Evolutionary conservation across 2,888 invertebrate genomes (phyloP), one percentile per base, ranked within the genome.

Genomic region (Norana najaformis): DNA sequence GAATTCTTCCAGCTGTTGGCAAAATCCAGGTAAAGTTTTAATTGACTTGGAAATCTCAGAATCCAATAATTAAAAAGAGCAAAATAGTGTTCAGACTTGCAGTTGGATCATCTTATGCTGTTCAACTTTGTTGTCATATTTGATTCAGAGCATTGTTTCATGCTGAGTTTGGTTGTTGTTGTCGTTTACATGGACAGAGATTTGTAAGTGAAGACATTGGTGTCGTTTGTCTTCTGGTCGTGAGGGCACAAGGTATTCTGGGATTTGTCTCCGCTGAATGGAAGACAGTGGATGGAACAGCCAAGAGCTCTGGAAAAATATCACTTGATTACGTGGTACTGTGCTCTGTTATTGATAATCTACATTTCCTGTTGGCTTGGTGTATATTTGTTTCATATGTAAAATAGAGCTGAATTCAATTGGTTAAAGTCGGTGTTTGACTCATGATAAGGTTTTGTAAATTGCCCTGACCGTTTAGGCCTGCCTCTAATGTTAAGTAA

Each of bases 241-340:
- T 94, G 82, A 91, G 95, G 90, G 94, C 94, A 36, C 94, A 94
- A 91, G 95, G 95, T 6, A 91, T 92, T 20, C 91, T 93, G 35
- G 94, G 94, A n/a, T 90, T 91, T 53, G 93, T 94, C 36, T 91
- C 93, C 38, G 94, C 93, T 35, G 95, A 95, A 90, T 95, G 94
- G 94, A 92, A 94, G 90, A 94, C 95, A 13, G 90, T 91, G 36
- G 95, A 94, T 91, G 93, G 93, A 34, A 94, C 94, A 82, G 95
- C 95, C 36, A 92, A 90, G 82, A 94, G 94, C 91, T 91, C 92
- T 30, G 94, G 94, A 20, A 93, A 93, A 91, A 92, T 91, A 16
- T 92, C 92, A 2, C 92, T 93, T 20, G 94, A 94, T 89, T 94
- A 92, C 92, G 91, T 92, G 92, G 94, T 94, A 88, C n/a, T 30